Conservation (phyloP, 2,888 invertebrate species). For the Rosalia funebris region DNA sequence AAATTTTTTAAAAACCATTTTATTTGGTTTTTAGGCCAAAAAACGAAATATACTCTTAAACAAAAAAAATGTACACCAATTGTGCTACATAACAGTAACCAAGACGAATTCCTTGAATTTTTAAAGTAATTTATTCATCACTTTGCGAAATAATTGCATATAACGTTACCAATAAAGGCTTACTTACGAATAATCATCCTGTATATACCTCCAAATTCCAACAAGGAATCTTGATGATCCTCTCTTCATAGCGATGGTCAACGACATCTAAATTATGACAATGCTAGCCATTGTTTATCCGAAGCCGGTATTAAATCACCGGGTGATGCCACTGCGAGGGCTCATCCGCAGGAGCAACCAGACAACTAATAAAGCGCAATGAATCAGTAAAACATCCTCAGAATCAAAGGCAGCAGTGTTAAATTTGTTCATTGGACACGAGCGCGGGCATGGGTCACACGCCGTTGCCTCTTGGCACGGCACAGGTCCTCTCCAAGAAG, state of each 20-base stretch:
- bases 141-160: too few relatives aligned
- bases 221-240: too few relatives aligned
- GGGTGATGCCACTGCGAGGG: slow-evolving; percentile 18
- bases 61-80: too few relatives aligned
- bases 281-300: slow-evolving; percentile 20
- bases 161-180: too few relatives aligned
- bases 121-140: too few relatives aligned
- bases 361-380: slow-evolving; percentile 56
- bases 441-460: slow-evolving; percentile 57
- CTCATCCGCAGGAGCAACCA: slow-evolving; percentile 30
- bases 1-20: too few relatives aligned
- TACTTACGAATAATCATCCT: too few relatives aligned
- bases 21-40: too few relatives aligned
- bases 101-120: too few relatives aligned
- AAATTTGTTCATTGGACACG: slow-evolving; percentile 60
- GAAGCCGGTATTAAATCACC: slow-evolving; percentile 19
- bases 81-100: too few relatives aligned
- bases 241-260: slow-evolving; percentile 10
- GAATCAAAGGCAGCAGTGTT: slow-evolving; percentile 58
- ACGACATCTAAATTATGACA: slow-evolving; percentile 10
- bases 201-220: too few relatives aligned
- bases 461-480: slow-evolving; percentile 58
- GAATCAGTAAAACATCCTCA: slow-evolving; percentile 56
- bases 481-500: slow-evolving; percentile 56
- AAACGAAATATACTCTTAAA: too few relatives aligned